phyloP scores from a whole-genome alignment of 2,888 invertebrate species.

The Ellobium chinense region DNA sequence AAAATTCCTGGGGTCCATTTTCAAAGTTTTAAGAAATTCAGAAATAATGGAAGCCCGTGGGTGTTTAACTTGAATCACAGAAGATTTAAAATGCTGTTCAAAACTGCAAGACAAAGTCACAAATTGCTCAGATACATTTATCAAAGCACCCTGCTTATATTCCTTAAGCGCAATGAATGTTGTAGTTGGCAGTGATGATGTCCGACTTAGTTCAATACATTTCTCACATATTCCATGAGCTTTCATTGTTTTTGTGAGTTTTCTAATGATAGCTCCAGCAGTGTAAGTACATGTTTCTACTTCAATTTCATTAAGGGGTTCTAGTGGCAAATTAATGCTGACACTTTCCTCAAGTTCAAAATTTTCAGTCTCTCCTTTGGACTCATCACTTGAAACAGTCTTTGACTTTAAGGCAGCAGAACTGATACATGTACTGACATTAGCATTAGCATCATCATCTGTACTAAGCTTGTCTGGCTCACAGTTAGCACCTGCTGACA shows the following conservation, averaged over 20 bases:
- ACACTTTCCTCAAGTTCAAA: neutral
- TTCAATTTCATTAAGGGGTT: neutral
- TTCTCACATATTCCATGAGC: neutral
- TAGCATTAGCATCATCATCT: neutral
- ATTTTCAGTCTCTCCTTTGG: neutral
- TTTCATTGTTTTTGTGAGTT: neutral
- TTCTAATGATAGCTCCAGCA: neutral
- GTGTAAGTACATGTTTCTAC: neutral
- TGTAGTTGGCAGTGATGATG: neutral
- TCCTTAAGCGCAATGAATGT: neutral
- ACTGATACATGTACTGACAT: neutral
- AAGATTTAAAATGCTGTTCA: neutral
- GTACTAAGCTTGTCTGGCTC: neutral
- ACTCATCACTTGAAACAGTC: neutral
- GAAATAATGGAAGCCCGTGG: neutral
- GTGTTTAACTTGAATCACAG: neutral
- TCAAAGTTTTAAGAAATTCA: neutral
- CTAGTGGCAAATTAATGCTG: neutral
- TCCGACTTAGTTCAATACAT: neutral
- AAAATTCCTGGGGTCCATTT: neutral
- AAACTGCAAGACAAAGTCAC: neutral
- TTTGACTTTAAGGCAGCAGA: neutral
- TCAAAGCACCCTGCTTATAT: neutral
- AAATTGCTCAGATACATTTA: neutral
- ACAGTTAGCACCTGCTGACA: neutral